Base-by-base conservation (phyloP, 2,797 vertebrate genomes). In the Hippocampus kuda region DNA sequence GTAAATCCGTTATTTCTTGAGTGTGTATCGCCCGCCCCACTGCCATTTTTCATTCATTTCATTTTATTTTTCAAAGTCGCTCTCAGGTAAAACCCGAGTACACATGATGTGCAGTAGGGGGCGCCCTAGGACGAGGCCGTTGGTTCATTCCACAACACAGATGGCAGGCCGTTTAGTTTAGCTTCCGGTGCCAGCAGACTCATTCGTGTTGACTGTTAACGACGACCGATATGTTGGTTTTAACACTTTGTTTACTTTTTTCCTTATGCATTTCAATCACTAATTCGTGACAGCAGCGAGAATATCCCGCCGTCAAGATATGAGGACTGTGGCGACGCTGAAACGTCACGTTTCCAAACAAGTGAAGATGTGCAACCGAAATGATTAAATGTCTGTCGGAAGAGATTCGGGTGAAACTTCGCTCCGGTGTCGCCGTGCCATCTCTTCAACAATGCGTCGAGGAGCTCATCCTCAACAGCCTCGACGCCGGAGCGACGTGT, bases 381-480 rank as follows among this genome's bases (percentile, higher is more conserved):
- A 97, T 98, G 97, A 98, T 98, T 79, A 94, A 84, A 75, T 71
- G 83, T 79, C 87, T 99, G 79, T 81, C 91, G 42, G 79, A 80
- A 81, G 94, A 96, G 26, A 90, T 98, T 18, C 93, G 87, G 80
- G 87, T 89, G 65, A 90, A 83, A 72, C 83, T 99, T 75, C 95
- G 96, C 70, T 95, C 97, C 46, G 95, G 94, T 51, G 86, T 98
- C 54, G 83, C 94, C 1, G 63, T 98, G 65, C 90, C 38, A n/a
- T 96, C 95, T 0, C 79, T 98, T 1, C 92, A 92, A 41, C 97
- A 97, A 48, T 98, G 95, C 63, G 90, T 96, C 1, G 97, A 99
- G 82, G 97, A 99, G 77, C 94, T 99, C 10, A 34, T 93, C 38
- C 86, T 99, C 12, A 99, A 99, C 69, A 93, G 96, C 85, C 86